Percentiles rank a stretch among this genome's conserved stretches.
phyloP scores from a whole-genome alignment of 2,888 invertebrate genomes.

The Cantharis nigra region DNA sequence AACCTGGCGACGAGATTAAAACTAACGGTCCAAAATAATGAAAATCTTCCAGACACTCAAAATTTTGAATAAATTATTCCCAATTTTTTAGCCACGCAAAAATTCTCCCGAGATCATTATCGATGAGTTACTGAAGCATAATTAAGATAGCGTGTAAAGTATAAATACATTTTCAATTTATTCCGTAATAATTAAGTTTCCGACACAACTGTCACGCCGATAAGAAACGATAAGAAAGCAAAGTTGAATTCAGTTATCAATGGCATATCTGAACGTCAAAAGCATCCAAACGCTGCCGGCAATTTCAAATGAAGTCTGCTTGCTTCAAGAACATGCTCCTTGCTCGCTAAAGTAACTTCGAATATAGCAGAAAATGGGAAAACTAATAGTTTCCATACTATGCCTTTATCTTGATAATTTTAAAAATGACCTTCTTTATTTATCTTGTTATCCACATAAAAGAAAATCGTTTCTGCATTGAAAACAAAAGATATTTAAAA shows the following conservation, averaged over 20 bases:
- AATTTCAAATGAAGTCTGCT: slow-evolving; percentile 33
- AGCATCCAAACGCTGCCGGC: slow-evolving; percentile 29
- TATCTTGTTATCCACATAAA: slow-evolving; percentile 8
- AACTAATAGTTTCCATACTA: slow-evolving; percentile 32
- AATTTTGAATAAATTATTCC: not conserved
- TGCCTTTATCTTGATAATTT: slow-evolving; percentile 12
- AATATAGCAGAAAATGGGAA: slow-evolving; percentile 31
- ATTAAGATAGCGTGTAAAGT: not conserved
- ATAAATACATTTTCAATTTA: not conserved
- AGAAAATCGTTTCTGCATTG: not conserved
- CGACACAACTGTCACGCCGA: slow-evolving; percentile 28
- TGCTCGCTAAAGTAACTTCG: slow-evolving; percentile 28
- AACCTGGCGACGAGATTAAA: not conserved
- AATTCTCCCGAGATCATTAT: not conserved
- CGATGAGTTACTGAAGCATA: not conserved
- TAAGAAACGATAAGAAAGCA: slow-evolving; percentile 28
- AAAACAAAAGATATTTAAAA: not conserved
- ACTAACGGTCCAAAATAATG: not conserved
- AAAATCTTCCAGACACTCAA: not conserved
- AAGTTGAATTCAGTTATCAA: slow-evolving; percentile 30
- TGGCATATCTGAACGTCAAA: slow-evolving; percentile 31
- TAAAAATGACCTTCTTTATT: slow-evolving; percentile 11
- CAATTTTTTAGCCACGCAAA: not conserved
- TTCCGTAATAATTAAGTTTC: slow-evolving; percentile 24
- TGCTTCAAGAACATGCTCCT: slow-evolving; percentile 30